Conservation (phyloP, 2,797 vertebrate species). For the Neopelma chrysocephalum region DNA sequence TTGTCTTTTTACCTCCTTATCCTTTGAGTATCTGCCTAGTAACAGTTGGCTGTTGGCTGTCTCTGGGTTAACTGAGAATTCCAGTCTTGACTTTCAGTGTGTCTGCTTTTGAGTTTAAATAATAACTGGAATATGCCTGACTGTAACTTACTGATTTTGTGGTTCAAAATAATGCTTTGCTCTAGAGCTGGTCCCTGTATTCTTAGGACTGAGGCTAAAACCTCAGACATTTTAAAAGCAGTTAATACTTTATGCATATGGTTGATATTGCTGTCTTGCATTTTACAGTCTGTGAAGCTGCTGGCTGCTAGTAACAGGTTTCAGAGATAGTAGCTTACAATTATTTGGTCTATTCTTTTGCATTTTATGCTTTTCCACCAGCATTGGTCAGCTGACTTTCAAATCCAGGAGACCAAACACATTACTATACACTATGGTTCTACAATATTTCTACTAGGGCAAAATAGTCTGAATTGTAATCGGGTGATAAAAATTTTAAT, state of each 20-base stretch:
- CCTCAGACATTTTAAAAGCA: conserved; percentile 39
- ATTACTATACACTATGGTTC: neutral
- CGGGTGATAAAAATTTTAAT: neutral
- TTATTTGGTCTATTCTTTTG: neutral
- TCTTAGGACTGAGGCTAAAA: conserved; percentile 32
- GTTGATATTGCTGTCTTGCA: conserved; percentile 9
- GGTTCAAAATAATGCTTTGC: neutral
- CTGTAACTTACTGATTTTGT: conserved; percentile 6
- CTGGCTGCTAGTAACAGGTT: neutral
- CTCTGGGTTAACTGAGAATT: conserved; percentile 20
- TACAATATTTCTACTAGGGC: neutral
- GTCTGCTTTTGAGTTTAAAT: conserved; percentile 35
- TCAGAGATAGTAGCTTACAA: conserved; percentile 6
- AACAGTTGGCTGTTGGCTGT: neutral
- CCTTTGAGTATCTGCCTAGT: neutral
- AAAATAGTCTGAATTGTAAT: neutral
- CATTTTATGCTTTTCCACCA: neutral
- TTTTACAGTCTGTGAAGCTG: conserved; percentile 53
- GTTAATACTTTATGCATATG: conserved; percentile 18
- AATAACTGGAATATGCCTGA: neutral
- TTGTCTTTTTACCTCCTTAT: neutral
- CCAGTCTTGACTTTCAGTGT: neutral
- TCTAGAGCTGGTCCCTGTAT: neutral
- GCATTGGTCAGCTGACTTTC: neutral
- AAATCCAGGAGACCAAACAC: neutral